phyloP scores from a whole-genome alignment of 2,888 invertebrate genomes.

The Agrypnus murinus region DNA sequence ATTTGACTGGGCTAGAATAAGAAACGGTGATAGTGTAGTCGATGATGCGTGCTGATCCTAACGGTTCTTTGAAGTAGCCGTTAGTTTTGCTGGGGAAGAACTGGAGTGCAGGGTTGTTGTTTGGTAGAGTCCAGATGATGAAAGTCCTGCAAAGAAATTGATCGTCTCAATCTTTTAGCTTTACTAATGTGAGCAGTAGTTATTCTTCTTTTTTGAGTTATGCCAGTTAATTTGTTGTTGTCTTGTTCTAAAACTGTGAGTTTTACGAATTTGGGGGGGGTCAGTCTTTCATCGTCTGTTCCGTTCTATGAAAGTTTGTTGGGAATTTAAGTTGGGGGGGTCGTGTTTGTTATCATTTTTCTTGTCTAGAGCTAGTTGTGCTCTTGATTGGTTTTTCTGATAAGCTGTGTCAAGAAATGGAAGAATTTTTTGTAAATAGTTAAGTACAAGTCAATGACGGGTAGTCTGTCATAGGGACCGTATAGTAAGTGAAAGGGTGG shows the following conservation, averaged over 20 bases:
- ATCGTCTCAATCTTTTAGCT: conserved; percentile 1
- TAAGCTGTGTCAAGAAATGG: conserved; percentile 20
- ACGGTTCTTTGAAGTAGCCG: no score
- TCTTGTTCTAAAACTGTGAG: conserved; percentile 29
- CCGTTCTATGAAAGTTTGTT: not conserved
- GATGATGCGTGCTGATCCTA: no score
- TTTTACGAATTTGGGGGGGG: conserved; percentile 8
- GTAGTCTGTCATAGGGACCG: not conserved
- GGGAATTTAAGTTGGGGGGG: not conserved
- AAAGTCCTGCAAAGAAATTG: no score
- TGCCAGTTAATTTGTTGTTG: conserved; percentile 47
- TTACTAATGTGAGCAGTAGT: conserved; percentile 10
- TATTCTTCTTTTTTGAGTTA: conserved; percentile 33
- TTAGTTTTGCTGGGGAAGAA: no score
- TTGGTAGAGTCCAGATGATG: no score
- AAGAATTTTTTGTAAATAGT: conserved; percentile 11
- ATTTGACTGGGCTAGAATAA: no score
- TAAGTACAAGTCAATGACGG: not conserved
- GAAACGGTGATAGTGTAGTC: no score
- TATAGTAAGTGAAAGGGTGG: no score
- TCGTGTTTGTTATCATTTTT: conserved; percentile 38
- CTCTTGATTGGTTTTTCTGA: conserved; percentile 1
- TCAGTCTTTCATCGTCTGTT: conserved; percentile 10
- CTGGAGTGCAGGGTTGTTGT: no score
- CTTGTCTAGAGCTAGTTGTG: conserved; percentile 6